phyloP scores from a whole-genome alignment of 2,797 vertebrate genomes.

The Channallabes apus region DNA sequence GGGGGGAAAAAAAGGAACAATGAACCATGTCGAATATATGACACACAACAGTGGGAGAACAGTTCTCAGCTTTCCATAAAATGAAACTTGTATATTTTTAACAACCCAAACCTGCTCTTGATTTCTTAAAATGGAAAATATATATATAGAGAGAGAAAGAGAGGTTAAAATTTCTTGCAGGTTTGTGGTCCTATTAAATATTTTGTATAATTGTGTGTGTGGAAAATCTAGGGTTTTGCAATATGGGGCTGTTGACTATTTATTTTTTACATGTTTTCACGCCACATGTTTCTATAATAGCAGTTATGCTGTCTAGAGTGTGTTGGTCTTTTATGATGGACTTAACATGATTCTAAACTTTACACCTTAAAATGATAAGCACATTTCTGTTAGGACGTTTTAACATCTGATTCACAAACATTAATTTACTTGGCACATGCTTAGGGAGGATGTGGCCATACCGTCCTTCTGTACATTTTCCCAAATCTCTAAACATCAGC shows the following conservation, averaged over 20 bases:
- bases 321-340: slow-evolving; percentile 45
- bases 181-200: slow-evolving; percentile 62
- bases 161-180: slow-evolving; percentile 54
- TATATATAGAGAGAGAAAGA: not conserved
- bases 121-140: slow-evolving; percentile 30
- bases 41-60: slow-evolving; percentile 54
- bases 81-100: slow-evolving; percentile 60
- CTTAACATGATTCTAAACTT: slow-evolving; percentile 21
- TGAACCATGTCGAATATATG: slow-evolving; percentile 50
- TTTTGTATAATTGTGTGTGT: slow-evolving; percentile 44
- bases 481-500: slow-evolving; percentile 15
- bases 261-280: slow-evolving; percentile 13
- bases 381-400: not conserved
- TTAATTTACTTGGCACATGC: slow-evolving; percentile 9
- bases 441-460: not conserved
- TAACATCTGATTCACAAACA: not conserved
- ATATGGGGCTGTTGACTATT: slow-evolving; percentile 48
- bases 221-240: slow-evolving; percentile 48
- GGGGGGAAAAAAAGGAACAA: not conserved
- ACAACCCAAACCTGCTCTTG: slow-evolving; percentile 68
- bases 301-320: not conserved
- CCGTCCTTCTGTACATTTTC: slow-evolving; percentile 20
- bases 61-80: slow-evolving; percentile 42
- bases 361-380: not conserved
- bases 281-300: not conserved